Evolutionary conservation across 2,113 vertebrate genomes (phyloP).

Genomic region (Ifrita kowaldi): DNA sequence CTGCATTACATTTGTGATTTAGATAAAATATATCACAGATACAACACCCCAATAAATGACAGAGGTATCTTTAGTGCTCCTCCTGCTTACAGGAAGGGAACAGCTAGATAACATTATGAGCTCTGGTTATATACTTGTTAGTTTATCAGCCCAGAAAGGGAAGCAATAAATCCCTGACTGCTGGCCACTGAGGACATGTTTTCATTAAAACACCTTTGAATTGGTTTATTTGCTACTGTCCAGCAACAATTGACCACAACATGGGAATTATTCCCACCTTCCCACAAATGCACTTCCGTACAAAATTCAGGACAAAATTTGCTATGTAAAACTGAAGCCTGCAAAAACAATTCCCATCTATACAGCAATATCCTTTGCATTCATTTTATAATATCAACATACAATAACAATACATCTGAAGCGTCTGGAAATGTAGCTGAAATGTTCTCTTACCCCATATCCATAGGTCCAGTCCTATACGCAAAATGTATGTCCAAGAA

Average conservation of each 20-base stretch:
- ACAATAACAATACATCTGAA: not conserved
- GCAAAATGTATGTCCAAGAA: not conserved
- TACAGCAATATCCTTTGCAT: not conserved
- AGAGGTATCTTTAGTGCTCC: not conserved
- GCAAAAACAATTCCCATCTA: not conserved
- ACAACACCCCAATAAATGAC: not conserved
- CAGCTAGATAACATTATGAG: not conserved
- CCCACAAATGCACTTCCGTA: not conserved
- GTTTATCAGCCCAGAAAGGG: not conserved
- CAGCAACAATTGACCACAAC: not conserved
- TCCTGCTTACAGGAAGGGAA: not conserved
- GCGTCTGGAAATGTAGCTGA: not conserved
- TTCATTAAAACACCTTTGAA: not conserved
- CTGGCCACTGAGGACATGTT: not conserved
- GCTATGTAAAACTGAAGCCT: not conserved
- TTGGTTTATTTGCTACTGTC: not conserved
- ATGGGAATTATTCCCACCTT: rapidly evolving
- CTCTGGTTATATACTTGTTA: not conserved
- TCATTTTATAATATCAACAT: not conserved
- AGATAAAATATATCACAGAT: not conserved
- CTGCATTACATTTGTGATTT: not conserved
- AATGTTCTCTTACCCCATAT: not conserved
- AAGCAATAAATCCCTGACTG: not conserved
- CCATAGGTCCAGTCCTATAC: not conserved
- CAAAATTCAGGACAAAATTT: not conserved